These are phyloP conservation scores for Dryas iulia DNA, from an alignment of 1,140 invertebrate species.

Conservation along the genomic window DNA sequence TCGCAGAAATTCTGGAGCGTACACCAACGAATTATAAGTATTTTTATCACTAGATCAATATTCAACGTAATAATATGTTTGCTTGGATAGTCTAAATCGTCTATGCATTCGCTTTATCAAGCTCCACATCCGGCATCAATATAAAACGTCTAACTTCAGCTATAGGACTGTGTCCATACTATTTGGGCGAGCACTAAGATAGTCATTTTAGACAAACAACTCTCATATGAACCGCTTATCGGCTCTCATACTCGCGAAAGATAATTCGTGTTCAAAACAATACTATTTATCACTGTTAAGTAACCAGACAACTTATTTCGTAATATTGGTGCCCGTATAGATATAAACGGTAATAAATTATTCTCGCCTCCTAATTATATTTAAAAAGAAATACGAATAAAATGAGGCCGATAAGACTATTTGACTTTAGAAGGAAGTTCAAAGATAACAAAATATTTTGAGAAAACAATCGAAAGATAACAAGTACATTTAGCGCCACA, in stretches of 20 bases:
- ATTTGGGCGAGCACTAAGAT: constrained; percentile 37
- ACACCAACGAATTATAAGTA: constrained; percentile 15
- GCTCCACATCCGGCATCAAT: constrained; percentile 59
- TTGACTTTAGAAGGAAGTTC: constrained; percentile 51
- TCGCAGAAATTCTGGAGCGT: constrained; percentile 8
- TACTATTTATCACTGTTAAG: constrained; percentile 55
- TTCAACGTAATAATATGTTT: constrained; percentile 20
- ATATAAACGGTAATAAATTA: constrained; percentile 23
- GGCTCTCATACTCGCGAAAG: constrained; percentile 50
- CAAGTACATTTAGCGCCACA: constrained; percentile 19
- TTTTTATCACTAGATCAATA: constrained; percentile 21
- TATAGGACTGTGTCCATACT: constrained; percentile 10
- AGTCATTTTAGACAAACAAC: constrained; percentile 58
- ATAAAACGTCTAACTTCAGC: constrained; percentile 12
- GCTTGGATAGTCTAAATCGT: constrained; percentile 15
- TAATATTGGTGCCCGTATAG: constrained; percentile 37
- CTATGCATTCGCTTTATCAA: constrained; percentile 57
- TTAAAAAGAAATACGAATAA: constrained; percentile 32
- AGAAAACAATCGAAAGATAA: constrained; percentile 46
- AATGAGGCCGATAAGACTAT: constrained; percentile 28
- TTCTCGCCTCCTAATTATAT: constrained; percentile 28
- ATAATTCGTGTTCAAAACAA: constrained; percentile 64
- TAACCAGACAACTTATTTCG: constrained; percentile 55
- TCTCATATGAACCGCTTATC: constrained; percentile 52
- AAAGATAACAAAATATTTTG: constrained; percentile 46